Base-by-base conservation (phyloP, 2,113 vertebrate genomes). In the Macquaria australasica region DNA sequence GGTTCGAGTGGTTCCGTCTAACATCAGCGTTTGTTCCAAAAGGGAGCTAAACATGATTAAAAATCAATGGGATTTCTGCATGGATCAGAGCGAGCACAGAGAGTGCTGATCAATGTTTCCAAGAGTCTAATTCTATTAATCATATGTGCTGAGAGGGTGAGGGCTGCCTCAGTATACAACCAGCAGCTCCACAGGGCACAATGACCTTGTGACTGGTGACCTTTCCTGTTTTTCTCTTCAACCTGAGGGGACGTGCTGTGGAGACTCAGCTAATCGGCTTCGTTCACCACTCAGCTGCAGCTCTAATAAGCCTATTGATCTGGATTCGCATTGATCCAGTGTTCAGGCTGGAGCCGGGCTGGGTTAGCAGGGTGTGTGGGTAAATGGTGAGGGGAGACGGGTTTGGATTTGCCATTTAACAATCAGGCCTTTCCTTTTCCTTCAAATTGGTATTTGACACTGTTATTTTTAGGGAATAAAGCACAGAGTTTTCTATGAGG, bases 231-330 rank as follows among this genome's bases (percentile, higher is more conserved):
- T 89, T 86, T 87, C 84, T 81, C 77, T 81, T 82, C 89, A 88
- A 87, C 85, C 79, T 87, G 77, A 71, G 83, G 82, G 78, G 85
- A 77, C 78, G 37, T 60, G 79, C 88, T 78, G 71, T 53, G 83
- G 78, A 89, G 88, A 91, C 86, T 83, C 43, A 73, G 87, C 90
- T 92, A 94, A 94, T 94, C 88, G 77, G 91, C 94, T 94, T 93
- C 94, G 91, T 91, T 89, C 92, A 76, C 85, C 90, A 87, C 90
- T 93, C 91, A 87, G 77, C 84, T 82, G 80, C 84, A 76, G 87
- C 89, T 90, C 89, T 93, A 95, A 94, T 94, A 94, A 94, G 92
- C 82, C 89, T 91, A 95, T 95, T 92, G 95, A 95, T 93, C 87
- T 88, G 73, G 67, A 89, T 83, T 87, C 31, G 18, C 86, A 96